These are phyloP conservation scores for Belonocnema kinseyi DNA, from an alignment of 1,140 invertebrate genomes.

Conservation along the genomic window DNA sequence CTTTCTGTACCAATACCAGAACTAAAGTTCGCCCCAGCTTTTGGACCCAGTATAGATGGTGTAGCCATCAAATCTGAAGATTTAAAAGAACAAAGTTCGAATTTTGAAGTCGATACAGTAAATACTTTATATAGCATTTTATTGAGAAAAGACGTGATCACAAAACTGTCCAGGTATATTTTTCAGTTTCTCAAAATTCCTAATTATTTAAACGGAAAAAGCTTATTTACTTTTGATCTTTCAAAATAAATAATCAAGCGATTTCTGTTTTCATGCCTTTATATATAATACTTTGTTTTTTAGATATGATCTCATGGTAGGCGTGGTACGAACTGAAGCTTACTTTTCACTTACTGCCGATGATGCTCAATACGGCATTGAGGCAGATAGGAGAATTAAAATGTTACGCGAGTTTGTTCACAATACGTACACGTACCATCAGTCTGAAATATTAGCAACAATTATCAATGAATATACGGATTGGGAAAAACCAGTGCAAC, in stretches of 20 bases:
- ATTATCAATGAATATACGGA: slow-evolving; percentile 98
- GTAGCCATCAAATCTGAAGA: slow-evolving; percentile 88
- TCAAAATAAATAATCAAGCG: too few relatives aligned
- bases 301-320: slow-evolving; percentile 94
- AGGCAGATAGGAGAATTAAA: slow-evolving; percentile 89
- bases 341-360: slow-evolving; percentile 92
- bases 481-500: slow-evolving; percentile 94
- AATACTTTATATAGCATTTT: slow-evolving; percentile 86
- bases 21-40: slow-evolving; percentile 90
- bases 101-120: slow-evolving; percentile 77
- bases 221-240: background rate
- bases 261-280: background rate
- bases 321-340: slow-evolving; percentile 90
- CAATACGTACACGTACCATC: slow-evolving; percentile 93
- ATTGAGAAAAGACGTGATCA: slow-evolving; percentile 84
- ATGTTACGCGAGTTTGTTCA: slow-evolving; percentile 94
- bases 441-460: slow-evolving; percentile 89
- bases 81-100: slow-evolving; percentile 75
- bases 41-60: slow-evolving; percentile 93
- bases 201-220: background rate
- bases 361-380: slow-evolving; percentile 94
- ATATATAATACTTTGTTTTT: slow-evolving; percentile 29
- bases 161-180: slow-evolving; percentile 81
- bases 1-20: slow-evolving; percentile 86
- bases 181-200: background rate